Evolutionary conservation across 2,113 vertebrate species (phyloP), one percentile per base, ranked within the genome.

Genomic region (Thomomys bottae): DNA sequence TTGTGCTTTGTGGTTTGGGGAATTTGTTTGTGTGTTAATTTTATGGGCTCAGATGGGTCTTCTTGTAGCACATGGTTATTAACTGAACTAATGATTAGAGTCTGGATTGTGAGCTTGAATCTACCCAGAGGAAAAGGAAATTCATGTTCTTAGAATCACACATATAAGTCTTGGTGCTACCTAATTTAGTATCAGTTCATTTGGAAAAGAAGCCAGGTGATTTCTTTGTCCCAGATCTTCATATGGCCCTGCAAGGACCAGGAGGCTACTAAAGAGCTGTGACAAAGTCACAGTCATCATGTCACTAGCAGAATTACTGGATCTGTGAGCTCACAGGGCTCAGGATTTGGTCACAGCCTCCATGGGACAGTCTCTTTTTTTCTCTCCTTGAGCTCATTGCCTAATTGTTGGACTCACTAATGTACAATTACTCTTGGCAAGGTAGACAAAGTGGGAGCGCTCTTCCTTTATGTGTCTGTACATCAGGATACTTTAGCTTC

Each of bases 281-380:
- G 32, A 64, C 75, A 7, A 4, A 49, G 32, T 87, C 45, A 15
- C 9, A n/a, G 18, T 23, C 0, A 18, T 11, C 24, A 67, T 9
- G 7, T 42, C 18, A 36, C 17, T 8, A 21, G 66, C 6, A 3
- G 61, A 8, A 10, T 40, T 61, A 5, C 2, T 0, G 8, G 34
- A 36, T 1, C 7, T 5, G 0, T 1, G 6, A 20, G 30, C 24
- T 49, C 45, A 9, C 7, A 15, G 20, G 18, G 8, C 36, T 34
- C 40, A 9, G 81, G 54, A 32, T 36, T 20, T 18, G 17, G 54
- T 12, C 5, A 30, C n/a, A 3, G 28, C 8, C 63, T 42, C 36
- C 1, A 21, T 0, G 6, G 8, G 3, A 5, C 0, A 30, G 70
- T 24, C 0, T 1, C 24, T 21, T 36, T 70, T 8, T 32, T 8